Conservation (phyloP, 2,113 vertebrate genomes). For the Stegastes partitus region DNA sequence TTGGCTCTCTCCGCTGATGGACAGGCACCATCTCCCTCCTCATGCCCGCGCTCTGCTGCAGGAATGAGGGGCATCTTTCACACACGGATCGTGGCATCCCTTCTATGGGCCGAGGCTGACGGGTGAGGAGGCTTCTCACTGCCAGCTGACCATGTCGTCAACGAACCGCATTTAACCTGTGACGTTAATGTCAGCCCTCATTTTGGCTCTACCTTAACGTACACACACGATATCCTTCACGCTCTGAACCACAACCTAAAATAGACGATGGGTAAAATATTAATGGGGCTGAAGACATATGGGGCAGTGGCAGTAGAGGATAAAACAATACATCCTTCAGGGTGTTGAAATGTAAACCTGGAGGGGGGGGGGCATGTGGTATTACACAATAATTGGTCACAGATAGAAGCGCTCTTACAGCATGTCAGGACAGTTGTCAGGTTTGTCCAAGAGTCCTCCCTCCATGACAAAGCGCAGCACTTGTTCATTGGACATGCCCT, state of each 20-base stretch:
- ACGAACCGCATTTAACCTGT: conserved; percentile 78
- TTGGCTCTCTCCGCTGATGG: conserved; percentile 11
- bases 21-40: conserved; percentile 45
- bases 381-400: not conserved
- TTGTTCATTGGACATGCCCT: conserved; percentile 99
- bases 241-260: conserved; percentile 59
- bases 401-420: conserved; percentile 85
- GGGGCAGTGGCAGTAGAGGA: conserved; percentile 5
- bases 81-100: conserved; percentile 79
- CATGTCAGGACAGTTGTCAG: conserved; percentile 98
- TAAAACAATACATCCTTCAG: conserved; percentile 43
- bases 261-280: conserved; percentile 59
- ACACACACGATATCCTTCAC: conserved; percentile 69
- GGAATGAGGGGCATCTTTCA: conserved; percentile 83
- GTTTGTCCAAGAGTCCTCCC: conserved; percentile 96
- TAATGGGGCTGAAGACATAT: conserved; percentile 10
- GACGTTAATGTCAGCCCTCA: conserved; percentile 77
- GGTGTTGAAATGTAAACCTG: not conserved
- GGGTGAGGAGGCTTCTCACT: conserved; percentile 35
- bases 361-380: not conserved
- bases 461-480: conserved; percentile 99
- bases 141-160: conserved; percentile 76
- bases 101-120: conserved; percentile 78
- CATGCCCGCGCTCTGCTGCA: conserved; percentile 54
- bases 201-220: conserved; percentile 48